Base-by-base conservation (phyloP, 2,797 vertebrate species). In the Gymnocypris eckloni region DNA sequence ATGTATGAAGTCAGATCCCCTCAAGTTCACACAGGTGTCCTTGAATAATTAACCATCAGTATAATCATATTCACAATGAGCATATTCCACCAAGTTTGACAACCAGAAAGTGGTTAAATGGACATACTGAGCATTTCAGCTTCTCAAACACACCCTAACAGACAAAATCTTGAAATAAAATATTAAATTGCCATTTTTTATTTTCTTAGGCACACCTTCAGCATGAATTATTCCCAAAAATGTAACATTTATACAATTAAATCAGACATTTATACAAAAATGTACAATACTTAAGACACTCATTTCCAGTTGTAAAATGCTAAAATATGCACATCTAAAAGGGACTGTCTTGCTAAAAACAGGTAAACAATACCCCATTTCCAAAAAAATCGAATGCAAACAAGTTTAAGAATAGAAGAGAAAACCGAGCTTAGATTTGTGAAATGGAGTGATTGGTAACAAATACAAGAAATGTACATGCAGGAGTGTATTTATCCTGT, bases 221-320 rank as follows among this genome's bases (percentile, higher is more conserved):
- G 15, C 50, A 71, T 56, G 8, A 61, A 72, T 59, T n/a, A 10
- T 9, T 73, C 18, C 2, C 13, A 73, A 52, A 64, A 45, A 33
- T 4, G 64, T 7, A 22, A 66, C 18, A 15, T 83, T 28, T 76
- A 72, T 15, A 76, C 10, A 16, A 4, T 66, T 69, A 33, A 75
- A 73, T 82, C 79, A 79, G 67, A 80, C 4, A 79, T n/a, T 43
- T 72, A 87, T 50, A 86, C 76, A 82, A 66, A 48, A 71, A 73
- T 54, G n/a, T 59, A 87, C 59, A 85, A 82, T 52, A 79, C 50
- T 20, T 6, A 70, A 71, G 16, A 61, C 25, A 72, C 39, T 67
- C 52, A 71, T 70, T 77, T 83, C 61, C 33, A 88, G 15, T 9
- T 4, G 45, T 80, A 75, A 76, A 71, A 83, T 18, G 12, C 25